Evolutionary conservation across 2,113 vertebrate species (phyloP).

Genomic region (Echinops telfairi): DNA sequence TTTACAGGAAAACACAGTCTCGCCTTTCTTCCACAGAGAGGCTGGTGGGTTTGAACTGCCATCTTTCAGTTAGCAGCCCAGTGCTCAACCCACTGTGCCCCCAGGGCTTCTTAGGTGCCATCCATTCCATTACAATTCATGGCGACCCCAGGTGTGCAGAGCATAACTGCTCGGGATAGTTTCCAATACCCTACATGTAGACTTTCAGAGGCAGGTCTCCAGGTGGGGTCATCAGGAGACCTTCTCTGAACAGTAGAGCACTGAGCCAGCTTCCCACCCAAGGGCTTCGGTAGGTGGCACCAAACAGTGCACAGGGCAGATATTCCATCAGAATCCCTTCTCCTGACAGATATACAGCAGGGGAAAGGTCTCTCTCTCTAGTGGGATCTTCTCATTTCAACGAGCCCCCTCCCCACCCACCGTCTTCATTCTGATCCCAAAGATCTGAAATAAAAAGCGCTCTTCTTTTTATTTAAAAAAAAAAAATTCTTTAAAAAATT

Average conservation of each 20-base stretch:
- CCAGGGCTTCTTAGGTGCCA: no score
- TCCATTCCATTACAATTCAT: not conserved
- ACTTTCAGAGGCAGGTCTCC: not conserved
- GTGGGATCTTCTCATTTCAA: no score
- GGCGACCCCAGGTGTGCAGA: not conserved
- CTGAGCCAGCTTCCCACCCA: no score
- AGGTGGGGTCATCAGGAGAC: not conserved
- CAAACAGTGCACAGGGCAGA: not conserved
- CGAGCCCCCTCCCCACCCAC: not conserved
- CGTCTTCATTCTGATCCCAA: not conserved
- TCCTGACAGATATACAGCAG: not conserved
- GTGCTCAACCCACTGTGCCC: no score
- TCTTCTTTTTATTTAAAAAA: not conserved
- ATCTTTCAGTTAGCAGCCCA: no score
- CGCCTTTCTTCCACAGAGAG: no score
- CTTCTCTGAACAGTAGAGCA: no score
- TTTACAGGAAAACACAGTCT: no score
- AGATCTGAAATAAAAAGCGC: conserved; percentile 3
- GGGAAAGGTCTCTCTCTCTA: not conserved
- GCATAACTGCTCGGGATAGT: not conserved
- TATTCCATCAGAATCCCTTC: not conserved
- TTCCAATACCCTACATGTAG: not conserved
- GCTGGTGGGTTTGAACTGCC: no score
- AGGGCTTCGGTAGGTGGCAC: not conserved
- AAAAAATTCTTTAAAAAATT: no score